Evolutionary conservation across 2,888 invertebrate species (phyloP), one percentile per base, ranked within the genome.

Genomic region (Pediacus dermestoides): DNA sequence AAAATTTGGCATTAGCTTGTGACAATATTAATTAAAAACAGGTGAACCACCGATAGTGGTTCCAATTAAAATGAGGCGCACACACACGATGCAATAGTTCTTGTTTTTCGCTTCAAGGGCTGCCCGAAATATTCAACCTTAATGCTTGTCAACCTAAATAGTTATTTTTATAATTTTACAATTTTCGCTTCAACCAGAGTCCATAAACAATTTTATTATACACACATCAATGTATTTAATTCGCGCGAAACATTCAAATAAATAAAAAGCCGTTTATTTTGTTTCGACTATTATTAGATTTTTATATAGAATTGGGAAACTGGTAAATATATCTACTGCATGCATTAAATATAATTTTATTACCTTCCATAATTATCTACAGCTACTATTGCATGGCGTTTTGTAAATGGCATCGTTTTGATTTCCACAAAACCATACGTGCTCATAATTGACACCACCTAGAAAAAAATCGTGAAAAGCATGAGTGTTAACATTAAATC

Each of bases 391-490:
- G 80, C 79, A 2, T 72, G 66, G 27, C 67, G 48, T n/a, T 50
- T 59, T 28, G 52, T 68, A 14, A 60, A 60, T 7, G 76, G 73
- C 41, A 73, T 67, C 22, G 74, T 73, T 57, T 76, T 77, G 7
- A 85, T 69, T 64, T 85, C 85, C 15, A 83, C 72, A 22, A 73
- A 72, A 1, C 84, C 84, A 63, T 72, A 80, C 8, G 65, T 61
- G 7, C 79, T 74, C 34, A 85, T 71, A 39, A 74, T 63, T 18
- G 73, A 66, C 25, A 74, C 70, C 46, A 81, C 64, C 82, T 82
- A 60, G 42, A 61, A 58, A 26, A 37, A 34, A 14, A 16, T 25
- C 18, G 30, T 25, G 6, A 7, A 18, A 14, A 13, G 10, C 7
- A 28, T 13, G 3, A 13, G 28, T 28, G 28, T 28, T 13, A 28